A percentile compares a stretch with the other conserved stretches of the same genome.
Conservation (phyloP, 2,797 vertebrate genomes). For the Phalanger gymnotis region DNA sequence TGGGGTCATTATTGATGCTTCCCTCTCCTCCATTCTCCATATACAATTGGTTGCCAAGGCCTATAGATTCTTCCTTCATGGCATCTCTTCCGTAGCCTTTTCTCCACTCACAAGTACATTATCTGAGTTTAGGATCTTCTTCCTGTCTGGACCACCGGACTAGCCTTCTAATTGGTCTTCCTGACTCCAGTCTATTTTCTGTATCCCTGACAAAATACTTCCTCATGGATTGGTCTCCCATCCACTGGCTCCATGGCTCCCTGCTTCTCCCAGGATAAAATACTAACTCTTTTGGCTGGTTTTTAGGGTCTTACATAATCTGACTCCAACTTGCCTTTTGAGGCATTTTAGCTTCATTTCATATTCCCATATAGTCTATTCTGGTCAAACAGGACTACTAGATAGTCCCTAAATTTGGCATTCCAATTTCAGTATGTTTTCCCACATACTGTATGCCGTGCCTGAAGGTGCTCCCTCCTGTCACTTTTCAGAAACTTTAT, state of each 20-base stretch:
- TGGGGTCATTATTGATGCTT: background rate
- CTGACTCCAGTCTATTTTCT: background rate
- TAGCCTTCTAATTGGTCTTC: background rate
- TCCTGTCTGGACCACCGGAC: background rate
- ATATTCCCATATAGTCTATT: background rate
- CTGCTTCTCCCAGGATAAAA: background rate
- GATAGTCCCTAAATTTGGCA: background rate
- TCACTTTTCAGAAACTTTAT: background rate
- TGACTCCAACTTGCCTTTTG: background rate
- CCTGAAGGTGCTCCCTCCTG: background rate
- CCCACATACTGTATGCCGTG: background rate
- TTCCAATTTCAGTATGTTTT: background rate
- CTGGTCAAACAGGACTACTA: background rate
- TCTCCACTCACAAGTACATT: background rate
- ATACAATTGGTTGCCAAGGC: background rate
- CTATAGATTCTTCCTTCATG: background rate
- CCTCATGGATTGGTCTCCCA: background rate
- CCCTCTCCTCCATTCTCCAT: background rate
- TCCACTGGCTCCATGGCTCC: background rate
- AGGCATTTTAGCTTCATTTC: background rate
- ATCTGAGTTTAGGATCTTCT: background rate
- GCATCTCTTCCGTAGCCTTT: background rate
- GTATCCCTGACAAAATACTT: background rate
- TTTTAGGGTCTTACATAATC: background rate
- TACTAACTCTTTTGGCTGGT: background rate